Evolutionary conservation across 2,113 vertebrate genomes (phyloP).

Genomic region (Nibea coibor): DNA sequence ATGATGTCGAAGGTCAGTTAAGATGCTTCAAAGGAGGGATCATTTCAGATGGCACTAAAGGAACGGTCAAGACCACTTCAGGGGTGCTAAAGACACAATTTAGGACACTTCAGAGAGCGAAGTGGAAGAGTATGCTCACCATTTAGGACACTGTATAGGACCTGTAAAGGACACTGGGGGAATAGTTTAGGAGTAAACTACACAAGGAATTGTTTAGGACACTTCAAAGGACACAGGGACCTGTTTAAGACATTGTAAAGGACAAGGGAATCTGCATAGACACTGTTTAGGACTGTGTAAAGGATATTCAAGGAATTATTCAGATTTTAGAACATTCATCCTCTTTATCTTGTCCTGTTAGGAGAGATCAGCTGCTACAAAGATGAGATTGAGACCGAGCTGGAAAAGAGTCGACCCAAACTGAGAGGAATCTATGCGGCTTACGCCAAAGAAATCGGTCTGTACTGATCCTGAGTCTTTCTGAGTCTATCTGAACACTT

Average conservation of each 20-base stretch:
- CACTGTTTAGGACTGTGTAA: neutral
- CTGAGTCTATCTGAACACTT: neutral
- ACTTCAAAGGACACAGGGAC: neutral
- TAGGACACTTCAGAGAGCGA: neutral
- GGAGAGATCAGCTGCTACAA: constrained; percentile 95
- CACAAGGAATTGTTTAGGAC: neutral
- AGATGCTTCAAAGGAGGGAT: neutral
- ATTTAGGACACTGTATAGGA: neutral
- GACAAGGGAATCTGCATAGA: neutral
- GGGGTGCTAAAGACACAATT: neutral
- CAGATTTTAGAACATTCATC: neutral
- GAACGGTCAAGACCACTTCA: neutral
- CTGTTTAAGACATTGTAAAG: neutral
- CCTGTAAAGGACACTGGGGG: neutral
- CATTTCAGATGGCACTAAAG: neutral
- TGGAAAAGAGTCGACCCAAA: constrained; percentile 93
- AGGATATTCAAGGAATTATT: neutral
- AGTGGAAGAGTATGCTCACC: no score
- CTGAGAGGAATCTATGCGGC: constrained; percentile 90
- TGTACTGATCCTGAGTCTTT: neutral
- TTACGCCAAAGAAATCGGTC: constrained; percentile 84
- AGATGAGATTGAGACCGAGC: constrained; percentile 94
- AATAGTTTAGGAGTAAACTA: neutral
- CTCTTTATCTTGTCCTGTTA: constrained; percentile 54
- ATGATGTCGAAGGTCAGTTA: constrained; percentile 93